These are phyloP conservation scores for Carcinoscorpius rotundicauda DNA, from an alignment of 1,140 invertebrate genomes.

Conservation along the genomic window DNA sequence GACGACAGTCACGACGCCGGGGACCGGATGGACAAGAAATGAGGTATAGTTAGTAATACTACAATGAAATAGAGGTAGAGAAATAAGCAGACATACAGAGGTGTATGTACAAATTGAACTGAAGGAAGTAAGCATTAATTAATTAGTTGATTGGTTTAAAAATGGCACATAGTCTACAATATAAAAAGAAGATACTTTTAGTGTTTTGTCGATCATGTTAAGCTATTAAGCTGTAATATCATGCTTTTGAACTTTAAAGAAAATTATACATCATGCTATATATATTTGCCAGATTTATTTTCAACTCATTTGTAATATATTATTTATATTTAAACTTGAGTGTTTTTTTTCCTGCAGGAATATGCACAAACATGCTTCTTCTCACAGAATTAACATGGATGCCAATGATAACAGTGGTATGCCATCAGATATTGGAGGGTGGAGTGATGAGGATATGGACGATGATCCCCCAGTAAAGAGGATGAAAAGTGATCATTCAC, in stretches of 20 bases:
- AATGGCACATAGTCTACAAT: no score
- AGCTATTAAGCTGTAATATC: no score
- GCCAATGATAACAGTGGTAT: conserved; percentile 36
- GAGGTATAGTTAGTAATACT: conserved; percentile 24
- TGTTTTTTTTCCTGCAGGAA: conserved; percentile 8
- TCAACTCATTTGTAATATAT: background rate
- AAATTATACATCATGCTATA: no score
- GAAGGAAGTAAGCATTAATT: no score
- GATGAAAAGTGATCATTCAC: conserved; percentile 34
- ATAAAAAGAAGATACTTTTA: no score
- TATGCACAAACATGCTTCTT: conserved; percentile 15
- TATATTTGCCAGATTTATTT: background rate
- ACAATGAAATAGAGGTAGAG: background rate
- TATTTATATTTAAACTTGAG: background rate
- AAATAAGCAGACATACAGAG: no score
- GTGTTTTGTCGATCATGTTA: background rate
- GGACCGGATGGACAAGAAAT: conserved; percentile 34
- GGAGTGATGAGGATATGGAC: conserved; percentile 78
- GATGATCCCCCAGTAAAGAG: conserved; percentile 75
- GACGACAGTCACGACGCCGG: conserved; percentile 22
- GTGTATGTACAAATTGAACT: no score
- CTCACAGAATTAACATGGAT: conserved; percentile 38
- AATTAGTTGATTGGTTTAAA: no score
- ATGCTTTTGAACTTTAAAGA: no score
- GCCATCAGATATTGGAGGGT: conserved; percentile 36